These are phyloP conservation scores for Fopius arisanus DNA, from an alignment of 1,140 invertebrate genomes.

Conservation along the genomic window DNA sequence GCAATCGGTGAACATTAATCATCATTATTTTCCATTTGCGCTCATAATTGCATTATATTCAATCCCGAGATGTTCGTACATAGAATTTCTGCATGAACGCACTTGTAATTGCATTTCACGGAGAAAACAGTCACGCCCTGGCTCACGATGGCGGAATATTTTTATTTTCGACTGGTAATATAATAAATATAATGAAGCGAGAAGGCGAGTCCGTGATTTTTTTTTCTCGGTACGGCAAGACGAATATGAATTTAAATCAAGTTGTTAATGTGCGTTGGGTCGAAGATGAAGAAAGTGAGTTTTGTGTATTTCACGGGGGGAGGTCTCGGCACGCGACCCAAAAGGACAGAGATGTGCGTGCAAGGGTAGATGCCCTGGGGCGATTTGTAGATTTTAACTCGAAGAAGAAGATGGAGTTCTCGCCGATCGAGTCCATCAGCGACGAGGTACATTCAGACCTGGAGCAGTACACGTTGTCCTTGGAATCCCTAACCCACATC, in stretches of 20 bases:
- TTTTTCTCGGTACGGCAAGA: neutral
- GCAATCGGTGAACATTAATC: too few species aligned
- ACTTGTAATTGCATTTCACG: too few species aligned
- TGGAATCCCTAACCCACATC: slow-evolving; percentile 36
- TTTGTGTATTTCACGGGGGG: slow-evolving; percentile 16
- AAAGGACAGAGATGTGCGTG: slow-evolving; percentile 24
- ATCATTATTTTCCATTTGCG: too few species aligned
- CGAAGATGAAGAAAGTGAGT: slow-evolving; percentile 23
- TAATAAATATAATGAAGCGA: neutral
- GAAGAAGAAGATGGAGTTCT: slow-evolving; percentile 18
- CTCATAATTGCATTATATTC: too few species aligned
- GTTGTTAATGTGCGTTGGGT: neutral
- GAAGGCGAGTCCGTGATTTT: neutral
- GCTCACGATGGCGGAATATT: neutral
- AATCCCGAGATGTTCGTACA: too few species aligned
- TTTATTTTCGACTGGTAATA: neutral
- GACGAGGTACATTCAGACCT: slow-evolving; percentile 6
- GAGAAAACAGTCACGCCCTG: too few species aligned
- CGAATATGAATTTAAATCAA: neutral
- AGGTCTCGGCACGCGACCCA: slow-evolving; percentile 45
- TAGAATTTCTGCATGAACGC: too few species aligned
- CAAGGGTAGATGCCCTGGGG: neutral
- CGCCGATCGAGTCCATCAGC: slow-evolving; percentile 7
- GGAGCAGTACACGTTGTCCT: slow-evolving; percentile 22
- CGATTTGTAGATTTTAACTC: neutral